Percentiles rank a stretch among this genome's conserved stretches.
These are phyloP conservation scores for Lateolabrax maculatus DNA, from an alignment of 2,797 vertebrate species.

Conservation along the genomic window DNA sequence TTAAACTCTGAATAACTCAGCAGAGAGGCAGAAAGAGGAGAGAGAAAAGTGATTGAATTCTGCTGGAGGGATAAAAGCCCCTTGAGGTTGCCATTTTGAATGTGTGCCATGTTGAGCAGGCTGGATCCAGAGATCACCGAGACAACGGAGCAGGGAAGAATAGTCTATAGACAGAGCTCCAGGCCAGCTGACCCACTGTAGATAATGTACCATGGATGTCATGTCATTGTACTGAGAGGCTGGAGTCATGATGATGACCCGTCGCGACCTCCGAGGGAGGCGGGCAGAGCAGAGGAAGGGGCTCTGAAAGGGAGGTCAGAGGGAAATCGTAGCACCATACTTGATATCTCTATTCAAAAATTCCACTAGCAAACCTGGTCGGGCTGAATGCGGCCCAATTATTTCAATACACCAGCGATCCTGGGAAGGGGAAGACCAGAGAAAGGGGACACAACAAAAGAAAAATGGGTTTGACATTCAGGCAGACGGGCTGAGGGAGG, in stretches of 20 bases:
- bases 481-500: constrained; percentile 65
- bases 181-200: constrained; percentile 70
- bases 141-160: constrained; percentile 69
- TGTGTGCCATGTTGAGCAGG: constrained; percentile 75
- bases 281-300: constrained; percentile 46
- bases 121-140: constrained; percentile 66
- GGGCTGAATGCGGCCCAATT: constrained; percentile 69
- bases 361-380: constrained; percentile 60
- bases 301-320: constrained; percentile 61
- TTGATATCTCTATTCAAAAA: constrained; percentile 71
- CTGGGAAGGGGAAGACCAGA: constrained; percentile 57
- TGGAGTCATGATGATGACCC: constrained; percentile 69
- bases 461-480: constrained; percentile 78
- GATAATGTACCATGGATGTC: constrained; percentile 72
- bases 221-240: constrained; percentile 60
- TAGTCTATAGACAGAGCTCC: constrained; percentile 61
- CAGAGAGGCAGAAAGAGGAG: constrained; percentile 56
- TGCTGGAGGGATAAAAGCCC: constrained; percentile 73
- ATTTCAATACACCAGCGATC: constrained; percentile 58
- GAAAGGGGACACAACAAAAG: constrained; percentile 53
- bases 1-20: constrained; percentile 81
- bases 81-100: constrained; percentile 76
- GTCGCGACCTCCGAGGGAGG: constrained; percentile 48
- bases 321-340: constrained; percentile 60
- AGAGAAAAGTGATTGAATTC: constrained; percentile 74